Percentiles rank a stretch among this genome's conserved stretches.
phyloP scores from a whole-genome alignment of 2,113 vertebrate species.

The Solenodon paradoxus region DNA sequence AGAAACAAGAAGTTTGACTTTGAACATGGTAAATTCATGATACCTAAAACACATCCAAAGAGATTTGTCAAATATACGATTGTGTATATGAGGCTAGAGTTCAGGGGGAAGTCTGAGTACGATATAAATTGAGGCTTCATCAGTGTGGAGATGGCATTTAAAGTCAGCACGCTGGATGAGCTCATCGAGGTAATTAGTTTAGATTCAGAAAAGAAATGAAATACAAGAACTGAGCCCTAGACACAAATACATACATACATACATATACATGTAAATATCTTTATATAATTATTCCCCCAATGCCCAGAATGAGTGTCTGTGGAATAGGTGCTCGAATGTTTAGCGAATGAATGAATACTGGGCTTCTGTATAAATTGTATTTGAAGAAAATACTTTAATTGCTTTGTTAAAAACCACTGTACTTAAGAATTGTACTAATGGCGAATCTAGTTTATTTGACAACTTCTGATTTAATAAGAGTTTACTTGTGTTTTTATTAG shows the following conservation, averaged over 20 bases:
- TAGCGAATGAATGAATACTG: not conserved
- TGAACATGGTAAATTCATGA: not conserved
- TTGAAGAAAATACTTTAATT: not conserved
- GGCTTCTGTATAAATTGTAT: not conserved
- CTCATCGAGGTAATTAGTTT: not conserved
- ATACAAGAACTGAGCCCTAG: not conserved
- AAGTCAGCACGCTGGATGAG: not conserved
- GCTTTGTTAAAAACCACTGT: not conserved
- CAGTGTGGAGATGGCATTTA: not conserved
- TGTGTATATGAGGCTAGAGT: not conserved
- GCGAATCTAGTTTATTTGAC: not conserved
- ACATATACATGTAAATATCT: not conserved
- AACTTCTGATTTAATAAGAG: not conserved
- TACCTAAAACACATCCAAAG: not conserved
- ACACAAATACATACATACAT: not conserved
- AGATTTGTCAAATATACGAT: not conserved
- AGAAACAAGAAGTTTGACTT: not conserved
- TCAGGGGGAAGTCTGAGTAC: not conserved
- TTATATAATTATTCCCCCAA: not conserved
- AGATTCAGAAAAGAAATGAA: not conserved
- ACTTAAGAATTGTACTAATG: not conserved
- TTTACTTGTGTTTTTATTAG: not conserved
- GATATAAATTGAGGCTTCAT: not conserved
- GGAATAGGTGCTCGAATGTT: not conserved
- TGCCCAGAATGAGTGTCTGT: not conserved